These are phyloP conservation scores for Serranus cabrilla DNA, from an alignment of 2,797 vertebrate species.

Conservation along the genomic window DNA sequence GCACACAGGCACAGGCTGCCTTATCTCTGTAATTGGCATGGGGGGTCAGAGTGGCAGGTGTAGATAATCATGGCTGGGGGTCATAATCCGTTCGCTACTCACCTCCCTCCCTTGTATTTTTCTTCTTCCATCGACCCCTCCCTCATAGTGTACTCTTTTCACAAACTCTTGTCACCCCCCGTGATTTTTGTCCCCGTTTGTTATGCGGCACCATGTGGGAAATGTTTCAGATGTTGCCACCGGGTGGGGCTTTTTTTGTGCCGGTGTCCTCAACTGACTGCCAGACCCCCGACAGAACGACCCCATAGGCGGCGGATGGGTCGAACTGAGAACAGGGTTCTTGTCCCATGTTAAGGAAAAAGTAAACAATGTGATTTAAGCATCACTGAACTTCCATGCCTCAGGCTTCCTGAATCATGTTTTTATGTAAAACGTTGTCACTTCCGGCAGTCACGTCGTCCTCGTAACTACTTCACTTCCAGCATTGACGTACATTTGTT, in stretches of 20 bases:
- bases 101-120: slow-evolving; percentile 24
- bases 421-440: too few species aligned
- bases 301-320: too few species aligned
- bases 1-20: slow-evolving; percentile 35
- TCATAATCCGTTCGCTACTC: slow-evolving; percentile 59
- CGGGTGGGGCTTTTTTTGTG: slow-evolving; percentile 27
- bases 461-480: too few species aligned
- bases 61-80: slow-evolving; percentile 70
- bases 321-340: too few species aligned
- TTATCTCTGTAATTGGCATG: slow-evolving; percentile 75
- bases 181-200: slow-evolving; percentile 16
- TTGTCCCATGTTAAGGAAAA: too few species aligned
- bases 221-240: slow-evolving; percentile 32
- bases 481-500: too few species aligned
- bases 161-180: not conserved
- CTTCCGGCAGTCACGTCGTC: too few species aligned
- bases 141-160: not conserved
- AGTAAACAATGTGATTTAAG: too few species aligned
- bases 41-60: slow-evolving; percentile 64
- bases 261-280: slow-evolving; percentile 52
- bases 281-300: not conserved
- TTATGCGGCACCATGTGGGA: slow-evolving; percentile 36
- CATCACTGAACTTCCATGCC: too few species aligned
- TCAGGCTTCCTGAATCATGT: too few species aligned
- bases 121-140: slow-evolving; percentile 17